Evolutionary conservation across 2,113 vertebrate genomes (phyloP).

Genomic region (Leptobrachium ailaonicum): DNA sequence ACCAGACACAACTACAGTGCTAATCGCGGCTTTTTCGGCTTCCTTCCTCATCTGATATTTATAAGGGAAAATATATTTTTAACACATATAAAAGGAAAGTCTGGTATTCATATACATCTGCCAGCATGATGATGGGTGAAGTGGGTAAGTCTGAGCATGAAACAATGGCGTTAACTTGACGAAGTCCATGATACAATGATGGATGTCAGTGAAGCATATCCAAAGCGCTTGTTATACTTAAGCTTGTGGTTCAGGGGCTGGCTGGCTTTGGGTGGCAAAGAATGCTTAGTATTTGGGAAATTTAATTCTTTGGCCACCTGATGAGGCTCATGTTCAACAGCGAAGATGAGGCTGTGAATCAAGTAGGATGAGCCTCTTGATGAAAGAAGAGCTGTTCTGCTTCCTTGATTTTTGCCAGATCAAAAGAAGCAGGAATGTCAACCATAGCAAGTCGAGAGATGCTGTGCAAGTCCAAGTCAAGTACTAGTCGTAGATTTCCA

Average conservation of each 20-base stretch:
- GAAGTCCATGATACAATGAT: conserved; percentile 10
- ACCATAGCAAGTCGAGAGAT: not conserved
- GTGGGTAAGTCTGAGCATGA: conserved; percentile 3
- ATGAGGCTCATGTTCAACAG: no score
- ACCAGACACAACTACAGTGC: conserved; percentile 63
- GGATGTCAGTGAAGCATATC: conserved; percentile 24
- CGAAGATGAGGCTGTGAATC: not conserved
- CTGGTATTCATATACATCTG: not conserved
- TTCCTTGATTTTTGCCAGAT: not conserved
- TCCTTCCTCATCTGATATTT: conserved; percentile 74
- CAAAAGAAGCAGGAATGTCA: not conserved
- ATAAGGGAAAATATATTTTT: conserved; percentile 63
- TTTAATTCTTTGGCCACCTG: no score
- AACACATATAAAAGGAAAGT: not conserved
- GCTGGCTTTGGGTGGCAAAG: conserved; percentile 9
- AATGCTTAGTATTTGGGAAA: no score
- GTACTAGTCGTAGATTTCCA: no score
- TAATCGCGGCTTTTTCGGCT: conserved; percentile 66
- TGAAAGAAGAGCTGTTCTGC: not conserved
- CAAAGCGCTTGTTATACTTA: conserved; percentile 35
- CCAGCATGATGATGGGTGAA: not conserved
- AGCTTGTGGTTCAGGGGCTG: conserved; percentile 23
- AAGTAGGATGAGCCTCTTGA: not conserved
- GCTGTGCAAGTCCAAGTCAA: not conserved
- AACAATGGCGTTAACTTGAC: not conserved